phyloP scores from a whole-genome alignment of 64 coral and sea anemone species.

The Actinia tenebrosa region DNA sequence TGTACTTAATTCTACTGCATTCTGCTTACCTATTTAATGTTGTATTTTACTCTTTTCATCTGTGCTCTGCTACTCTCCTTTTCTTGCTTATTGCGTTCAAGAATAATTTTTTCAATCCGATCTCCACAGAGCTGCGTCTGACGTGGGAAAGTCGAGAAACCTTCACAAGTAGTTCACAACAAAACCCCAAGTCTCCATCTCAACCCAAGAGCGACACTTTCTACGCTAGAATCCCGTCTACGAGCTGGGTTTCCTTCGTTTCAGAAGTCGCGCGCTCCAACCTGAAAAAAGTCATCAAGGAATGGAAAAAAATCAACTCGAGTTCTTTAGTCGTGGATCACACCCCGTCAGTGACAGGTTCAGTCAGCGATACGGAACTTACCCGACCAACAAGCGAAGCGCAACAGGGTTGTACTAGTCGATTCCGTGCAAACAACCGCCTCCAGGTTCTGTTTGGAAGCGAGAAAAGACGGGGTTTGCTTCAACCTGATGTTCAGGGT shows the following conservation, averaged over 20 bases:
- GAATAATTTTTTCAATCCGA: background rate
- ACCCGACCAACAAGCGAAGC: background rate
- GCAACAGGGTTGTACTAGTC: background rate
- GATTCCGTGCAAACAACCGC: background rate
- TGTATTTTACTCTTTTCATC: background rate
- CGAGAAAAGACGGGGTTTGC: slow-evolving; percentile 28
- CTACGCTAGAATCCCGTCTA: background rate
- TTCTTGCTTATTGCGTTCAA: background rate
- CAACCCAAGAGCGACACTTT: background rate
- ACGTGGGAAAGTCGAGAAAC: background rate
- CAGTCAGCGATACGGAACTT: background rate
- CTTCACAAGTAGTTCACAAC: background rate
- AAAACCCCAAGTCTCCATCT: background rate
- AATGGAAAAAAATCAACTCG: slow-evolving; percentile 16
- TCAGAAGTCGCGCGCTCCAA: background rate
- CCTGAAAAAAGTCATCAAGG: background rate
- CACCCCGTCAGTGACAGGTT: background rate
- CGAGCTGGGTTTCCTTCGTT: background rate
- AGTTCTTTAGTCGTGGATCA: background rate
- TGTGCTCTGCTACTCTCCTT: background rate
- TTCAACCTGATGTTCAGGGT: slow-evolving; percentile 39
- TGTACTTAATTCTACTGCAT: background rate
- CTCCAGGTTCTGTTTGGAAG: slow-evolving; percentile 15
- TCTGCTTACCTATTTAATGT: background rate
- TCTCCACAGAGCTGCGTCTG: background rate